Evolutionary conservation across 2,113 vertebrate genomes (phyloP).

Genomic region (Diadophis punctatus): DNA sequence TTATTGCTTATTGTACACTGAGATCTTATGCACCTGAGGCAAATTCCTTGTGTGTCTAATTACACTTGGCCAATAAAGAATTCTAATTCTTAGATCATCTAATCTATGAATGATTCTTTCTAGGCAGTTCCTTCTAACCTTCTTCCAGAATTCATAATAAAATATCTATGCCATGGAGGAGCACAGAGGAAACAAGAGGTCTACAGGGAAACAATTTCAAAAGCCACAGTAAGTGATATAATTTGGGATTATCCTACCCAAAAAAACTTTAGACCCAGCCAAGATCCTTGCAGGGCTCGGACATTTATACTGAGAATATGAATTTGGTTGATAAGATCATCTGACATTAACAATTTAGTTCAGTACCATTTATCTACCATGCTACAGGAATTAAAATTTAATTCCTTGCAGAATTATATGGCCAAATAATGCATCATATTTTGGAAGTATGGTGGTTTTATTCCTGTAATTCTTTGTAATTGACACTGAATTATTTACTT

Average conservation of each 20-base stretch:
- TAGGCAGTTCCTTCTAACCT: neutral
- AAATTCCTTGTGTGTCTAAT: no score
- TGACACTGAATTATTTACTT: constrained; percentile 48
- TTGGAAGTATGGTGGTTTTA: constrained; percentile 26
- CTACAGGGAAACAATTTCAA: neutral
- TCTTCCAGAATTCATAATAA: neutral
- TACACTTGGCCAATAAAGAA: no score
- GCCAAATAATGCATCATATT: neutral
- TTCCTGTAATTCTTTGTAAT: neutral
- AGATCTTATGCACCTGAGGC: no score
- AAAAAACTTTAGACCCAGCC: neutral
- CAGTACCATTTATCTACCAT: neutral
- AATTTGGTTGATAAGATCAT: neutral
- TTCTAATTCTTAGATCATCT: neutral
- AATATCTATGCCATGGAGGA: neutral
- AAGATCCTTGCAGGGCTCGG: neutral
- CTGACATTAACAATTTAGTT: neutral
- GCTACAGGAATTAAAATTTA: neutral
- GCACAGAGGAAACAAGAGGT: neutral
- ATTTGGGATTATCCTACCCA: no score
- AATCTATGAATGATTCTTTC: neutral
- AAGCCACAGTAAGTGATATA: neutral
- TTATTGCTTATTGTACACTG: neutral
- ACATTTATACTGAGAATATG: neutral
- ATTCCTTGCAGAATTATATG: neutral